Base-by-base conservation (phyloP, 2,888 invertebrate genomes). In the Cryptocheilus praepositus region DNA sequence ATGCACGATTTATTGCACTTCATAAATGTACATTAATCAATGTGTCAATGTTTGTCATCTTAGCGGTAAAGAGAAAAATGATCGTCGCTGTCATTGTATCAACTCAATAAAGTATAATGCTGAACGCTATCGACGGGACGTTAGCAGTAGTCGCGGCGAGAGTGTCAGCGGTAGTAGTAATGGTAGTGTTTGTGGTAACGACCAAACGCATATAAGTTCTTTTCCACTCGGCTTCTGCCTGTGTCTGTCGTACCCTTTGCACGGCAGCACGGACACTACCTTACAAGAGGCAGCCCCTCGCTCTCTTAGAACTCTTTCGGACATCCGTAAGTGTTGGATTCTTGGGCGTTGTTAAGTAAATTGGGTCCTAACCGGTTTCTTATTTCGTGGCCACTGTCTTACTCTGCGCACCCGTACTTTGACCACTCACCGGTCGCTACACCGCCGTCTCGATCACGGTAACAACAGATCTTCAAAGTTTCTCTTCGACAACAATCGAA, bases 291-390 rank as follows among this genome's bases (percentile, higher is more conserved):
- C 67, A 70, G 45, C 67, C 64, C 57, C 64, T 68, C 66, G 67
- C 54, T 36, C 36, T 2, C 36, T 36, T 36, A 36, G 59, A 36
- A 53, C 66, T 36, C 64, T 75, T 65, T 75, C 77, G 82, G 79
- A 85, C 85, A 86, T 81, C 84, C 86, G 85, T 84, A 87, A 88
- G 87, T 88, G 87, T 87, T 87, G 88, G 83, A 88, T 88, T 88
- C 88, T 83, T 88, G 83, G 81, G 79, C 86, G 88, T 88, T 88
- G 88, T 88, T 88, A 88, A 88, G 88, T 88, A 88, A 88, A 88
- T 88, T 88, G 88, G 88, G 84, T 85, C 82, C 85, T 82, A 88
- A 88, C 88, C 88, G 88, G 88, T 88, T 88, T 87, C 87, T 87
- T 84, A 86, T 88, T 86, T 87, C 86, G 86, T 86, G 83, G 86